Evolutionary conservation across 1,140 invertebrate genomes (phyloP).

Genomic region (Tribolium castaneum): DNA sequence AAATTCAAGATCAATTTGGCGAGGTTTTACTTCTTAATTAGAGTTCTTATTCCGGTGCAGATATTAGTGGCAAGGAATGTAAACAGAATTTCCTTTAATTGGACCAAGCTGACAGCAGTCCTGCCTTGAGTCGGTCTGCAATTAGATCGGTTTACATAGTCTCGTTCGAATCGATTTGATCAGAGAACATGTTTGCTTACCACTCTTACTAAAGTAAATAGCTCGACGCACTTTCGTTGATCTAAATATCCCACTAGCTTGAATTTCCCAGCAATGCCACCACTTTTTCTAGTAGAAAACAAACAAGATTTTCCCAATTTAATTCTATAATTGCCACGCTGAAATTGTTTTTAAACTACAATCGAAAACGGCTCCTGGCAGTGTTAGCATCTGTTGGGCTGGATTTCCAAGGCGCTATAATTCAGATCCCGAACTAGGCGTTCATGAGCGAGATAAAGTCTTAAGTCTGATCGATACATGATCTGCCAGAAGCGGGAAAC

Average conservation of each 20-base stretch:
- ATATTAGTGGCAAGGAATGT: conserved; percentile 11
- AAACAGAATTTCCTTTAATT: conserved; percentile 38
- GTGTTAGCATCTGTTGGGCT: background rate
- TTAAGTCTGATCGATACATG: conserved; percentile 31
- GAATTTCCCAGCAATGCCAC: background rate
- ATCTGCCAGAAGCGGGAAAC: conserved; percentile 21
- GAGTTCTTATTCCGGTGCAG: background rate
- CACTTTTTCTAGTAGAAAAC: background rate
- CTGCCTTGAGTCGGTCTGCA: conserved; percentile 38
- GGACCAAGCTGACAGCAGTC: conserved; percentile 24
- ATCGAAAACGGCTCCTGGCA: background rate
- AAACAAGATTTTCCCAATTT: background rate
- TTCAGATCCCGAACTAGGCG: conserved; percentile 1
- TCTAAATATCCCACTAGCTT: conserved; percentile 14
- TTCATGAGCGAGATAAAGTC: conserved; percentile 26
- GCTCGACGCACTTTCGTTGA: conserved; percentile 7
- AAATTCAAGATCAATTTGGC: background rate
- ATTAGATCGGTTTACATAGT: conserved; percentile 41
- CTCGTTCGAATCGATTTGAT: conserved; percentile 35
- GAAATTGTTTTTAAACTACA: too few species aligned
- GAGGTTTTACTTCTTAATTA: background rate
- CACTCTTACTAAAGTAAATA: conserved; percentile 36
- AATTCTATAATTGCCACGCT: background rate
- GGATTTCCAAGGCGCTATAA: conserved; percentile 14
- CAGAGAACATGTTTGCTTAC: conserved; percentile 40